A percentile compares a stretch with the other conserved stretches of the same genome.
These are phyloP conservation scores for Flexamia atlantica DNA, from an alignment of 2,888 invertebrate species.

Conservation along the genomic window DNA sequence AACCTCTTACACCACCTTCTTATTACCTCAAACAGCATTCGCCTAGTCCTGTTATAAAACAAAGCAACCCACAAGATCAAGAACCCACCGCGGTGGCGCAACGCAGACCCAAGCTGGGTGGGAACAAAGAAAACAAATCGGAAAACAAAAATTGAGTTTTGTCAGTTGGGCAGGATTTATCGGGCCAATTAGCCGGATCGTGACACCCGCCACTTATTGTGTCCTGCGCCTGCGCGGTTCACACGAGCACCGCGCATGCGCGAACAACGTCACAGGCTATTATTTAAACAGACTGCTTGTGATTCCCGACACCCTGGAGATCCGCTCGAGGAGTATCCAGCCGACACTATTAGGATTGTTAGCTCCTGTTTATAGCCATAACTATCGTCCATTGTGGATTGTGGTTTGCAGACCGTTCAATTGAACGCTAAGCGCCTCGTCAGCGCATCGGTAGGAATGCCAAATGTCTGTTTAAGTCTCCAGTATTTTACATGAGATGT, in stretches of 20 bases:
- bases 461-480: neutral
- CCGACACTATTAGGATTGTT: constrained; percentile 5
- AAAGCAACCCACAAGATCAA: too few species aligned
- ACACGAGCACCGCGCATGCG: constrained; percentile 6
- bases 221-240: neutral
- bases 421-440: neutral
- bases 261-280: neutral
- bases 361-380: constrained; percentile 5
- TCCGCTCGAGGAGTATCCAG: neutral
- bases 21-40: too few species aligned
- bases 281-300: constrained; percentile 18
- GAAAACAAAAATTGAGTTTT: constrained; percentile 41
- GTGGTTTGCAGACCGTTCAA: neutral
- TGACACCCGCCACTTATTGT: constrained; percentile 46
- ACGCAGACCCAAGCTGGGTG: neutral
- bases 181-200: constrained; percentile 58
- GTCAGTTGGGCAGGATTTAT: constrained; percentile 56
- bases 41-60: too few species aligned
- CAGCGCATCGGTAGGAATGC: neutral
- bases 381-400: neutral
- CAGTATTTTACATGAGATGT: too few species aligned
- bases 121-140: constrained; percentile 16
- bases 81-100: neutral
- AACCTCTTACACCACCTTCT: too few species aligned
- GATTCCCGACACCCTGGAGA: constrained; percentile 1